Evolutionary conservation across 2,888 invertebrate species (phyloP).

Genomic region (Philereme vetulata): DNA sequence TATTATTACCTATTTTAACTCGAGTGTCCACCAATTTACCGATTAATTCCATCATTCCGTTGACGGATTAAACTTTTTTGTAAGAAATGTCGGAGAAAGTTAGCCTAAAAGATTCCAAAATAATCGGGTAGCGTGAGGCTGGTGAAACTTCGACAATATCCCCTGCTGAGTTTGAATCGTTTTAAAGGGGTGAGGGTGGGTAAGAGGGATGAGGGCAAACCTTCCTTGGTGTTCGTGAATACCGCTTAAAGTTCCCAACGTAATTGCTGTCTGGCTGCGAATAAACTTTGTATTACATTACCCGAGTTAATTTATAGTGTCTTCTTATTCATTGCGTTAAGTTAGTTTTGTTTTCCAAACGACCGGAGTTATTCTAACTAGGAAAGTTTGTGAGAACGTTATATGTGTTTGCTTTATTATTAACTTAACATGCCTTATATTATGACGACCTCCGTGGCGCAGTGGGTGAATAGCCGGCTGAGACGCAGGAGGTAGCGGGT

Average conservation of each 20-base stretch:
- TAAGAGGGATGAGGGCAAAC: constrained; percentile 48
- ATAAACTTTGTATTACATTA: constrained; percentile 82
- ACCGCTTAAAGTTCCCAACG: constrained; percentile 76
- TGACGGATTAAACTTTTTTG: constrained; percentile 47
- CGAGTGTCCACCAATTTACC: constrained; percentile 37
- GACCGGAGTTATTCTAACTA: constrained; percentile 57
- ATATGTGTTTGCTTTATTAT: constrained; percentile 28
- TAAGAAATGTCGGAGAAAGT: constrained; percentile 61
- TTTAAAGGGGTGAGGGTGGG: constrained; percentile 60
- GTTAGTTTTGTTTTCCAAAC: constrained; percentile 68
- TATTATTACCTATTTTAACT: constrained; percentile 28
- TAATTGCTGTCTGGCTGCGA: constrained; percentile 81
- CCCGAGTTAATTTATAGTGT: constrained; percentile 78
- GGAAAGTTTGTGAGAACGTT: constrained; percentile 46
- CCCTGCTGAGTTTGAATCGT: constrained; percentile 64
- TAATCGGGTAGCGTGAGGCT: constrained; percentile 65
- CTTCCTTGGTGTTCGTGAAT: constrained; percentile 76
- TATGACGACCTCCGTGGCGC: too few species aligned
- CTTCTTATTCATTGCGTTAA: constrained; percentile 75
- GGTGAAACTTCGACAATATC: constrained; percentile 70
- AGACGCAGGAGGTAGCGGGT: too few species aligned
- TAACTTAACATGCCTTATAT: constrained; percentile 14
- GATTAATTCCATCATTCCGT: constrained; percentile 47
- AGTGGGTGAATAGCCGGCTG: too few species aligned
- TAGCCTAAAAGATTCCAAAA: constrained; percentile 66